A percentile compares a stretch with the other conserved stretches of the same genome.
Evolutionary conservation across 1,140 invertebrate species (phyloP).

Genomic region (Zophobas morio): DNA sequence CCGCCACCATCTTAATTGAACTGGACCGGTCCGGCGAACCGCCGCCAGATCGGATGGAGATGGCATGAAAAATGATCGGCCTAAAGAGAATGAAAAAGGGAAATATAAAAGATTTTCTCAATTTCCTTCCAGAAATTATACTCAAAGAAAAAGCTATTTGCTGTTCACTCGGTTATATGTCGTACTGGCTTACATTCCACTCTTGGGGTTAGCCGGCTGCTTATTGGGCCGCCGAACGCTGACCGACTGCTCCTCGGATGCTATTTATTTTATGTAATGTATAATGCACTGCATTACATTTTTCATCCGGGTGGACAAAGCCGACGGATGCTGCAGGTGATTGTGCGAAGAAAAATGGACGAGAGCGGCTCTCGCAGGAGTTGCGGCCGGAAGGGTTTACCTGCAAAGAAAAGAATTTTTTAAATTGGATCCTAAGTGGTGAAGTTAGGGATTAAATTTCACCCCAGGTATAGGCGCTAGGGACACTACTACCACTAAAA

Average conservation of each 20-base stretch:
- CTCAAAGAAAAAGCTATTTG: constrained; percentile 61
- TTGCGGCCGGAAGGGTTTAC: not conserved
- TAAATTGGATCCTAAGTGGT: no score
- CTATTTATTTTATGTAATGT: constrained; percentile 40
- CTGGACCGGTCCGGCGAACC: constrained; percentile 57
- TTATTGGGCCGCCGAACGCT: constrained; percentile 34
- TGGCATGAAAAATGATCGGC: constrained; percentile 67
- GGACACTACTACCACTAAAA: no score
- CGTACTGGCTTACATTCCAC: constrained; percentile 50
- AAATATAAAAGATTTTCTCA: constrained; percentile 66
- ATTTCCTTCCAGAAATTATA: constrained; percentile 67
- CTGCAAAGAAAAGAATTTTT: no score
- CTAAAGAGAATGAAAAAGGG: constrained; percentile 64
- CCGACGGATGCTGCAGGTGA: no score
- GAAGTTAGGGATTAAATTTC: no score
- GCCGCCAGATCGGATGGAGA: constrained; percentile 60
- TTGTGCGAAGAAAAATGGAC: no score
- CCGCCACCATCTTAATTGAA: constrained; percentile 64
- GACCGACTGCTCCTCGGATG: constrained; percentile 28
- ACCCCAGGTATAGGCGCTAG: no score
- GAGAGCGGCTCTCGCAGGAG: not conserved
- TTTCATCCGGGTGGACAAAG: constrained; percentile 9
- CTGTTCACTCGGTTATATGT: constrained; percentile 50
- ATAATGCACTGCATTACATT: constrained; percentile 27
- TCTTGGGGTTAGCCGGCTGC: constrained; percentile 42